Evolutionary conservation across 2,797 vertebrate genomes (phyloP).

Genomic region (Aphelocoma californica): DNA sequence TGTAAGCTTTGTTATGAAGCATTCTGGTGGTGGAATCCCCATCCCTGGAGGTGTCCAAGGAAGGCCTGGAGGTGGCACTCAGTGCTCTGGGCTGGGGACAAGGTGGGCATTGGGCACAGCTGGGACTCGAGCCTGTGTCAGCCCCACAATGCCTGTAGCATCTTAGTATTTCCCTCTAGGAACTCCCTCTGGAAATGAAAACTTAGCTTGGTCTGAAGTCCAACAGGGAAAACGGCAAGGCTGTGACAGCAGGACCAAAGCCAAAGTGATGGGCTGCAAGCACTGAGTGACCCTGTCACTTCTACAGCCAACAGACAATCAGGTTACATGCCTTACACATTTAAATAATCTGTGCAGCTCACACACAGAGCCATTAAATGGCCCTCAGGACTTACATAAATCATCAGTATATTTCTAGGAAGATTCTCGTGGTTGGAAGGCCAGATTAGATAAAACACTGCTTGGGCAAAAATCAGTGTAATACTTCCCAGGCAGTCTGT

Average conservation of each 20-base stretch:
- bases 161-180: background rate
- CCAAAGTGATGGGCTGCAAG: background rate
- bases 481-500: background rate
- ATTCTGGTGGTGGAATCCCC: background rate
- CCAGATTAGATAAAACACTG: slow-evolving; percentile 1
- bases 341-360: slow-evolving; percentile 1
- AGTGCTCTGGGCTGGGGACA: background rate
- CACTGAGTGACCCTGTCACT: background rate
- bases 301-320: background rate
- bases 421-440: background rate
- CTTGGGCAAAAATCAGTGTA: background rate
- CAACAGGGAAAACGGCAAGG: background rate
- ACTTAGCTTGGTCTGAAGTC: background rate
- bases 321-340: background rate
- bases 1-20: background rate
- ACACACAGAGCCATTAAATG: background rate
- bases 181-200: background rate
- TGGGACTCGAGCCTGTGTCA: background rate
- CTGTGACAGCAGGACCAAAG: background rate
- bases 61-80: background rate
- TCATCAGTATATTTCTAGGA: background rate
- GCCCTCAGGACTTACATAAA: background rate
- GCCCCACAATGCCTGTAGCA: background rate
- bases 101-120: accelerated
- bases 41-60: background rate